Conservation (phyloP, 2,113 vertebrate genomes). For the Toxotes jaculatrix region DNA sequence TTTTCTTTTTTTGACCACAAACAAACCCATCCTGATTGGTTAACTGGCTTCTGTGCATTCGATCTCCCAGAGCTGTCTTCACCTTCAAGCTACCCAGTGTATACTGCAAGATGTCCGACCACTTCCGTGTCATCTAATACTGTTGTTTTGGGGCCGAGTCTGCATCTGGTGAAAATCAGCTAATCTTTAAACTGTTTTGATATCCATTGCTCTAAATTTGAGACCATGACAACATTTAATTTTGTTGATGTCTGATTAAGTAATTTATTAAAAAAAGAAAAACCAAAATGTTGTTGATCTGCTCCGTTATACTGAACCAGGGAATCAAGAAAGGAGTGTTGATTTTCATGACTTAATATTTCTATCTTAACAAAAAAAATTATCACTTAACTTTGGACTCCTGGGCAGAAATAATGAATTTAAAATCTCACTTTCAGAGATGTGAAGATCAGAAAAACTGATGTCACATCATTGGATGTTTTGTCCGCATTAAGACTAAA, state of each 20-base stretch:
- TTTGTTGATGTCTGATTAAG: slow-evolving; percentile 62
- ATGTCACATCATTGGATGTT: not conserved
- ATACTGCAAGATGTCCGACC: not conserved
- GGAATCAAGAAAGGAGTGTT: not conserved
- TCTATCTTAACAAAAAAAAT: not conserved
- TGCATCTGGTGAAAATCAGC: slow-evolving; percentile 31
- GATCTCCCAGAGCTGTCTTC: slow-evolving; percentile 10
- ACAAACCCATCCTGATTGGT: slow-evolving; percentile 31
- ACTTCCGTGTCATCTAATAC: not conserved
- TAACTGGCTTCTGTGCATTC: slow-evolving; percentile 1
- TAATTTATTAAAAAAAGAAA: slow-evolving; percentile 80
- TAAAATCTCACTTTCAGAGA: not conserved
- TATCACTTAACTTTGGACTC: too few species aligned
- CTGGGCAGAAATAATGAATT: not conserved
- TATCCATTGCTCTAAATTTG: slow-evolving; percentile 43
- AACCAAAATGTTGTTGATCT: slow-evolving; percentile 16
- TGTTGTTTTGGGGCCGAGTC: slow-evolving; percentile 12
- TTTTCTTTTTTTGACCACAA: slow-evolving; percentile 25
- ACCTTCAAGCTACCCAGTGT: slow-evolving; percentile 1
- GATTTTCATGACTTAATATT: not conserved
- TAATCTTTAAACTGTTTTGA: slow-evolving; percentile 34
- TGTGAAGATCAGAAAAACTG: not conserved
- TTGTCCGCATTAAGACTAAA: not conserved
- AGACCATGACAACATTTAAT: slow-evolving; percentile 52
- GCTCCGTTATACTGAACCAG: not conserved